Base-by-base conservation (phyloP, 2,888 invertebrate species). In the Stomorhina lunata region DNA sequence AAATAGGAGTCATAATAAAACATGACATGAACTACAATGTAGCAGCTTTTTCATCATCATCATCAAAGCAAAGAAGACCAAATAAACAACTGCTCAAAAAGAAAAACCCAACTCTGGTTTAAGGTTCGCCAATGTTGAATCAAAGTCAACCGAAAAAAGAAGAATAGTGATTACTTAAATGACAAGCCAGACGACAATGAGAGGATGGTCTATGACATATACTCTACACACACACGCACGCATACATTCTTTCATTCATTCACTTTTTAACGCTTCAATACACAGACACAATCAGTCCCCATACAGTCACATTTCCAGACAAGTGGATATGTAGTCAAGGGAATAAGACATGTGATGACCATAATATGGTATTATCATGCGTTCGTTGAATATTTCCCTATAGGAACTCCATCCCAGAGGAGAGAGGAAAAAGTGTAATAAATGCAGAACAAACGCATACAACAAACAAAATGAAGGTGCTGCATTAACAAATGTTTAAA, bases 101-200 rank as follows among this genome's bases (percentile, higher is more conserved):
- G 10, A 10, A 27, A 43, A 50, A 27, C 0, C n/a, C 3, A 4
- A 27, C 48, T 34, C 5, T 37, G 53, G 48, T 53, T 71, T 71
- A 71, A 76, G 59, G 40, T 80, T 76, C 34, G 57, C 43, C 50
- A 34, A 45, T 59, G 66, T 53, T 65, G 20, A 59, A 50, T 32
- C 57, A 57, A 57, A 66, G 71, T 53, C 43, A 71, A 40, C 50
- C n/a, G 20, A 15, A 53, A 61, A 65, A 50, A n/a, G 59, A 50
- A 50, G 43, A 65, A 81, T 71, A 76, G 48, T 71, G 69, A 81
- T 81, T 81, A n/a, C n/a, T n/a, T n/a, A 59, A 76, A 76, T 76
- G 66, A 76, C 71, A 66, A 53, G 59, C 65, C 25, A 65, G 63
- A 71, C 34, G 76, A 57, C 65, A 76, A 25, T 50, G 50, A 76